Evolutionary conservation across 1,140 invertebrate species (phyloP).

Genomic region (Plectrocnemia conspersa): DNA sequence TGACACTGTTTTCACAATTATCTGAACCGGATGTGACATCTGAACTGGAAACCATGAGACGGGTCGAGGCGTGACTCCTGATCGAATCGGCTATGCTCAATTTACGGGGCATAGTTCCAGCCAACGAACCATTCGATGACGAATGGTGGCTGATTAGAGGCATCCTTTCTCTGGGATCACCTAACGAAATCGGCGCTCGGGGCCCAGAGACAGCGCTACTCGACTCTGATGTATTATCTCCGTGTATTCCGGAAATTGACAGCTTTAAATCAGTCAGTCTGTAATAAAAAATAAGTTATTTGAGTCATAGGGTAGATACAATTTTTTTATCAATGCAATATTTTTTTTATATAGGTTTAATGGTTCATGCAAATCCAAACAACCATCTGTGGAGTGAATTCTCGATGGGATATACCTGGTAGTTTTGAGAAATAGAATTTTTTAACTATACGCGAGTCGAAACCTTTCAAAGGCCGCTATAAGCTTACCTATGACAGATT

Average conservation of each 20-base stretch:
- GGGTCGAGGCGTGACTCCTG: conserved; percentile 30
- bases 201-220: conserved; percentile 29
- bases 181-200: conserved; percentile 16
- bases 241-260: conserved; percentile 18
- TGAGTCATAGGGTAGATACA: no score
- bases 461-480: background rate
- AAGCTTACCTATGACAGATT: conserved; percentile 57
- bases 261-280: conserved; percentile 26
- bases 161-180: conserved; percentile 29
- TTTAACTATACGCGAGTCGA: no score
- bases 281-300: conserved; percentile 4
- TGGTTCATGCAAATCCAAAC: no score
- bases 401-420: no score
- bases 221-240: conserved; percentile 31
- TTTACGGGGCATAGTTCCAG: conserved; percentile 31
- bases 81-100: conserved; percentile 30
- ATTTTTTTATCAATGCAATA: no score
- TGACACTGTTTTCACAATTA: conserved; percentile 26
- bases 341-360: no score
- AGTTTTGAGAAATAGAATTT: no score
- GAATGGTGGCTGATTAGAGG: conserved; percentile 32
- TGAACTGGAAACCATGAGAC: conserved; percentile 34
- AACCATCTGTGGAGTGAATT: no score
- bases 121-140: conserved; percentile 32
- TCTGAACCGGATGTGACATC: conserved; percentile 34